Percentiles rank a stretch among this genome's conserved stretches.
phyloP scores from a whole-genome alignment of 1,140 invertebrate species.

The Drosophila athabasca region DNA sequence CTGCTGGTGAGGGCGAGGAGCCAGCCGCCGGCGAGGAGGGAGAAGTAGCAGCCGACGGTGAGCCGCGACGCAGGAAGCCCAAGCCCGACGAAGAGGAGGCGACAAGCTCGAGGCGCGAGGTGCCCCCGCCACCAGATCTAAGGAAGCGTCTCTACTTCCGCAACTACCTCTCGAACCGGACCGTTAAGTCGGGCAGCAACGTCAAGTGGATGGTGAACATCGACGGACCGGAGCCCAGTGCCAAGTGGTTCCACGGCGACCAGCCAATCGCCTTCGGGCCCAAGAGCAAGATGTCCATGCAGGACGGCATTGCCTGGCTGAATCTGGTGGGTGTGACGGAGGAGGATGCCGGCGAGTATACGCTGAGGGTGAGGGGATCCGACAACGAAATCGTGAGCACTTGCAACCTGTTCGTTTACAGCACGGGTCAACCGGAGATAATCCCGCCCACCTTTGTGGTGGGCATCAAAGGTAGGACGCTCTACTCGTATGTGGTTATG shows the following conservation, averaged over 20 bases:
- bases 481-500: background rate
- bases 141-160: conserved; percentile 89
- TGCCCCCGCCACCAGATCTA: conserved; percentile 82
- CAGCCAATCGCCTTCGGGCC: conserved; percentile 81
- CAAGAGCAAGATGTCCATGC: conserved; percentile 84
- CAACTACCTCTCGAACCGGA: conserved; percentile 88
- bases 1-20: conserved; percentile 51
- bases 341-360: conserved; percentile 87
- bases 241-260: conserved; percentile 89
- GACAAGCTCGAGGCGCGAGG: conserved; percentile 62
- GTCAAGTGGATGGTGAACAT: conserved; percentile 90
- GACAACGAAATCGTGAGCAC: conserved; percentile 80
- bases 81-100: conserved; percentile 65
- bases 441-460: conserved; percentile 76
- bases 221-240: conserved; percentile 88
- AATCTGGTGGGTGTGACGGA: conserved; percentile 86
- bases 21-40: conserved; percentile 28
- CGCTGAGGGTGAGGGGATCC: conserved; percentile 87
- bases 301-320: conserved; percentile 87
- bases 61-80: conserved; percentile 55
- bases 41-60: conserved; percentile 29
- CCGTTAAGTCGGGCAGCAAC: conserved; percentile 86
- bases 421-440: conserved; percentile 62
- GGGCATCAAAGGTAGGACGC: conserved; percentile 79
- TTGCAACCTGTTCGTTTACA: conserved; percentile 80